A percentile compares a stretch with the other conserved stretches of the same genome.
phyloP scores from a whole-genome alignment of 2,797 vertebrate species.

The Cynodonichthys magdalenae region DNA sequence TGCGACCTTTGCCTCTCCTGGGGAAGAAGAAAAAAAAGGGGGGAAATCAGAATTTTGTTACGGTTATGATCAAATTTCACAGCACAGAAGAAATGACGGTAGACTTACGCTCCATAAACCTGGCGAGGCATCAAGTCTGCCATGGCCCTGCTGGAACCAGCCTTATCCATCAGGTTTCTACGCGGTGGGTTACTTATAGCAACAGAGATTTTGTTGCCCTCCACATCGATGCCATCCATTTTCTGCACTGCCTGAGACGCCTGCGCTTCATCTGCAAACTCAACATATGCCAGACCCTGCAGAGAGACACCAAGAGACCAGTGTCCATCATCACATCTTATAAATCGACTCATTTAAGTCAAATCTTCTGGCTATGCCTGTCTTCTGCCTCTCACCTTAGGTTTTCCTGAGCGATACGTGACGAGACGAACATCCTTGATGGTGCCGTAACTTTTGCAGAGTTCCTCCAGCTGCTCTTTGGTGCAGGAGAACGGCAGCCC shows the following conservation, averaged over 20 bases:
- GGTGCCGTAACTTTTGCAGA: conserved; percentile 87
- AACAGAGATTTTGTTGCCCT: conserved; percentile 88
- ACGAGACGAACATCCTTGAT: conserved; percentile 92
- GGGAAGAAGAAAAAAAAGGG: not conserved
- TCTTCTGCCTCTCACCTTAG: conserved; percentile 84
- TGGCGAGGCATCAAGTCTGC: conserved; percentile 76
- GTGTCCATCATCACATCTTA: not conserved
- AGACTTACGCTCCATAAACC: conserved; percentile 89
- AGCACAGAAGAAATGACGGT: not conserved
- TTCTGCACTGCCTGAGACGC: conserved; percentile 94
- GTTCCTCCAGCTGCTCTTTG: conserved; percentile 88
- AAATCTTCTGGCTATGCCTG: conserved; percentile 1
- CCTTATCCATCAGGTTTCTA: conserved; percentile 77
- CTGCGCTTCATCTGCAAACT: conserved; percentile 89
- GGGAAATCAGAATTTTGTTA: too few relatives aligned
- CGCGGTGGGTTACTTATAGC: conserved; percentile 95
- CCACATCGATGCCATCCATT: conserved; percentile 88
- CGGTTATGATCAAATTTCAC: too few relatives aligned
- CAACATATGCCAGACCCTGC: conserved; percentile 96
- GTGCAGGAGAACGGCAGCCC: conserved; percentile 93
- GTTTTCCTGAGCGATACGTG: conserved; percentile 94
- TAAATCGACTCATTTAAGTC: conserved; percentile 1
- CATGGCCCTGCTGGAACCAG: conserved; percentile 57
- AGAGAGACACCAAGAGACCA: conserved; percentile 14
- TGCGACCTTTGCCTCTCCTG: conserved; percentile 94